Percentiles rank a stretch among this genome's conserved stretches.
These are phyloP conservation scores for Hippasteria phrygiana DNA, from an alignment of 53 echinoderm and acorn worm genomes.

Conservation along the genomic window DNA sequence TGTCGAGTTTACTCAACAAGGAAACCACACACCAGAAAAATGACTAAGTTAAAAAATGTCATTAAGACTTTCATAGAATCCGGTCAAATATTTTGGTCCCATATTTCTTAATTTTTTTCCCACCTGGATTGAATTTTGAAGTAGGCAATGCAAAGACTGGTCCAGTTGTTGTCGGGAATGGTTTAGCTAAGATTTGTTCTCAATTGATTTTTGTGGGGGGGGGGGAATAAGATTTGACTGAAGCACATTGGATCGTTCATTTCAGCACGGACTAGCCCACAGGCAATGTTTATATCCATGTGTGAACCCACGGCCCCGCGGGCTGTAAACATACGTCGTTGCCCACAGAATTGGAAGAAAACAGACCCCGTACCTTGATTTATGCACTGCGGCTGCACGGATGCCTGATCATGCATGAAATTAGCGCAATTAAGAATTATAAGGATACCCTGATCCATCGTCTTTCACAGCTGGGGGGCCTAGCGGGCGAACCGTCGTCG, in stretches of 20 bases:
- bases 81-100: no score
- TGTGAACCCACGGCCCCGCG: not conserved
- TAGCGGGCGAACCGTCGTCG: not conserved
- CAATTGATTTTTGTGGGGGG: no score
- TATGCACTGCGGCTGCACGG: not conserved
- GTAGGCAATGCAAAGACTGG: no score
- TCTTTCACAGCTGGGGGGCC: not conserved
- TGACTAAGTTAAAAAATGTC: no score
- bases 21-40: no score
- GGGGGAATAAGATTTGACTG: no score
- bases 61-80: no score
- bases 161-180: no score
- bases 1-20: no score
- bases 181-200: no score
- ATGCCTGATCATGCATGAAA: conserved; percentile 9
- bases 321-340: not conserved
- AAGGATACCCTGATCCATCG: not conserved
- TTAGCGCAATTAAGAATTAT: not conserved
- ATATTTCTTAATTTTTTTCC: no score
- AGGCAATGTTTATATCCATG: not conserved
- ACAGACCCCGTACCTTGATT: not conserved
- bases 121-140: no score
- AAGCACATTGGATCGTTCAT: not conserved
- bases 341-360: not conserved
- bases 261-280: not conserved